Evolutionary conservation across 2,113 vertebrate species (phyloP), one percentile per base, ranked within the genome.

Genomic region (Oreotrochilus melanogaster): DNA sequence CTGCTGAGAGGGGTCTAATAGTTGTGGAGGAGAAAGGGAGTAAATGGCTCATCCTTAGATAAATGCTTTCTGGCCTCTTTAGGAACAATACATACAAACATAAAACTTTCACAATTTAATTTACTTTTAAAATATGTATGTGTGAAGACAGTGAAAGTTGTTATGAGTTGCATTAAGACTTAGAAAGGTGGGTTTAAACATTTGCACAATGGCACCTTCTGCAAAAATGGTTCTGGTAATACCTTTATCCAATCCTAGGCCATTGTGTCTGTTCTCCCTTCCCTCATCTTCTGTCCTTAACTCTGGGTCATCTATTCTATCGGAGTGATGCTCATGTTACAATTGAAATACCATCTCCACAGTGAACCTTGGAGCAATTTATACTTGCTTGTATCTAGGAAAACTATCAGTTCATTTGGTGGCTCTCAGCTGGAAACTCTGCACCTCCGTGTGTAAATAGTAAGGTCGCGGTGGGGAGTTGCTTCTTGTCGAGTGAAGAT

Each of bases 401-500:
- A 51, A 91, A 35, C 89, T 51, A 47, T 67, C 81, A 39, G 78
- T 65, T 96, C 35, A 75, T 92, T 95, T 94, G 47, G 66, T 94
- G 93, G 31, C 57, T 57, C 74, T 88, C 79, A 37, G 92, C 6
- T 93, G 85, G 94, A 96, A 79, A 62, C 0, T 0, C 58, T 86
- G 58, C 5, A 35, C 93, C 93, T 95, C 74, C 88, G 74, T 81
- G 85, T 97, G 75, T 94, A 94, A 94, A 92, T 79, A 94, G 88
- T 90, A 82, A 85, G 82, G 85, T 92, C 47, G 19, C 50, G 30
- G 85, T 39, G 76, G 58, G 67, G 61, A 92, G 86, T 80, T 81
- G 60, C 87, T 87, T 80, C 89, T 96, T 89, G 67, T 88, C 11
- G 24, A 89, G 65, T 58, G 66, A 94, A 75, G 88, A 89, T 95